These are phyloP conservation scores for Plebejus argus DNA, from an alignment of 2,888 invertebrate genomes.

Conservation along the genomic window DNA sequence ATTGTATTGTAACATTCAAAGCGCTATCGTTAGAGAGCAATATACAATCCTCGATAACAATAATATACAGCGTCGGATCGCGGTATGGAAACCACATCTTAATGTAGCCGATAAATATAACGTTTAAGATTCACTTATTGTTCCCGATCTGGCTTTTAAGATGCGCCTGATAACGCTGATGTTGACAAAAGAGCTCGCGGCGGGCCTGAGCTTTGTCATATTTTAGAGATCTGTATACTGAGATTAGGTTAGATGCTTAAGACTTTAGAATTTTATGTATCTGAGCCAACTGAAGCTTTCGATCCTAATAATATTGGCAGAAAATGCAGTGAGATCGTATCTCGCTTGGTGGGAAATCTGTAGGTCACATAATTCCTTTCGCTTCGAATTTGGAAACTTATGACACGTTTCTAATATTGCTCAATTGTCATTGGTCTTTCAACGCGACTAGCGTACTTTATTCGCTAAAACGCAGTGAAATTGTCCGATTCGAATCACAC, in stretches of 20 bases:
- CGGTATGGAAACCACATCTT: constrained; percentile 46
- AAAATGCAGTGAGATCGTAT: too few species aligned
- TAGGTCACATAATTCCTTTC: too few species aligned
- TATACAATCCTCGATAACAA: not conserved
- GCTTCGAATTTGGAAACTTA: too few species aligned
- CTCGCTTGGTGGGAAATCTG: too few species aligned
- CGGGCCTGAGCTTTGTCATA: constrained; percentile 63
- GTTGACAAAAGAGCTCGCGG: constrained; percentile 73
- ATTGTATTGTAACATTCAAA: not conserved
- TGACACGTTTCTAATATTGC: too few species aligned
- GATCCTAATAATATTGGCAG: not conserved
- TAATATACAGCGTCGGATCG: constrained; percentile 16
- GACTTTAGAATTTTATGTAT: constrained; percentile 13
- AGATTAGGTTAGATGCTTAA: constrained; percentile 32
- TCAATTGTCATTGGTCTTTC: too few species aligned
- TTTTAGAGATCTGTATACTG: constrained; percentile 54
- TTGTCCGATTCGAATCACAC: too few species aligned
- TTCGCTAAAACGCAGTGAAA: too few species aligned
- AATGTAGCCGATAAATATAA: constrained; percentile 62
- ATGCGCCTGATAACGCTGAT: constrained; percentile 68
- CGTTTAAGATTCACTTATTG: constrained; percentile 78
- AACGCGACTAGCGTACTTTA: too few species aligned
- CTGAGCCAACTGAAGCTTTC: not conserved
- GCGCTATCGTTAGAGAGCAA: constrained; percentile 3
- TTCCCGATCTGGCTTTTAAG: constrained; percentile 73